A percentile compares a stretch with the other conserved stretches of the same genome.
These are phyloP conservation scores for Pica pica DNA, from an alignment of 2,113 vertebrate genomes.

Conservation along the genomic window DNA sequence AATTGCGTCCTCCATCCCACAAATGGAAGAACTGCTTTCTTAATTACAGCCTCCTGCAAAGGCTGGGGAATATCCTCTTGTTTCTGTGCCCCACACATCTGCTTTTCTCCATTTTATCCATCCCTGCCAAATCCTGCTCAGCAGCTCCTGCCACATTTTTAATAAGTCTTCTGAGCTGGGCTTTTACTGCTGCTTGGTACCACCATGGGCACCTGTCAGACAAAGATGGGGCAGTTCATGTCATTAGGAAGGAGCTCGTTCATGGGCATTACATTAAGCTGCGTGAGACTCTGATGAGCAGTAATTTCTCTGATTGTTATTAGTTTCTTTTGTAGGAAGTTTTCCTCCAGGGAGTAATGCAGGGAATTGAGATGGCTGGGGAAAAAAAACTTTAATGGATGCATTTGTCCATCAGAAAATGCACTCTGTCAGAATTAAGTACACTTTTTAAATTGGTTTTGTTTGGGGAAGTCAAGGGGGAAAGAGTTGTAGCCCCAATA, in stretches of 20 bases:
- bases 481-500: neutral
- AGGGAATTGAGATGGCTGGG: neutral
- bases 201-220: neutral
- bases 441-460: neutral
- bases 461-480: neutral
- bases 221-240: neutral
- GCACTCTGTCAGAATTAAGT: neutral
- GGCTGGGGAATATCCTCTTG: neutral
- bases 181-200: neutral
- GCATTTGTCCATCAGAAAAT: neutral
- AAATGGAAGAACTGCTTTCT: neutral
- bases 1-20: neutral
- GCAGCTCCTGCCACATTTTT: neutral
- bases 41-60: neutral
- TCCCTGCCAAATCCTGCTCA: neutral
- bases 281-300: neutral
- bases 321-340: constrained; percentile 6
- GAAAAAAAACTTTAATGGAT: neutral
- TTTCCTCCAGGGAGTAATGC: constrained; percentile 1
- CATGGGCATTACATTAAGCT: neutral
- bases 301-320: constrained; percentile 30
- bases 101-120: neutral
- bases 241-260: neutral
- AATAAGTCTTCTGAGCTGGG: neutral
- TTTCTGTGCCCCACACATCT: neutral